Percentiles rank a stretch among this genome's conserved stretches.
Conservation (phyloP, 2,113 vertebrate genomes). For the Psittacara wagleri region DNA sequence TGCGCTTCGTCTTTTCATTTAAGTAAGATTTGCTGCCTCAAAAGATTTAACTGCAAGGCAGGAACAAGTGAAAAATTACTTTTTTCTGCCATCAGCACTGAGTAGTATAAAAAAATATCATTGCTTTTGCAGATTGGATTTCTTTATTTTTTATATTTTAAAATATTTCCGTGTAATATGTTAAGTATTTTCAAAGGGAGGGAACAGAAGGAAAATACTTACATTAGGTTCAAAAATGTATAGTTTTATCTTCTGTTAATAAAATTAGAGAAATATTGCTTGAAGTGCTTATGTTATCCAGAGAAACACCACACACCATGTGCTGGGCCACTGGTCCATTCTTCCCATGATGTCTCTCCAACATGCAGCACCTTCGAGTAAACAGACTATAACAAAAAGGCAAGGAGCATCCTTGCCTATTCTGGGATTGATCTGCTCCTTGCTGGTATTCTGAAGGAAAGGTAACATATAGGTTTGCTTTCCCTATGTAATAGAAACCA, state of each 20-base stretch:
- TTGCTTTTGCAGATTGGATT: background rate
- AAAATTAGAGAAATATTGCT: background rate
- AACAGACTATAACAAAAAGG: background rate
- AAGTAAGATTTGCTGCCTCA: background rate
- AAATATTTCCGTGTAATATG: background rate
- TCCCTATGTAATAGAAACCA: background rate
- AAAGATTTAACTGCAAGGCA: background rate
- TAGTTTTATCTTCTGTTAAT: background rate
- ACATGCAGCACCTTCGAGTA: background rate
- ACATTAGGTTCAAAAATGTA: background rate
- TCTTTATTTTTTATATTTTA: background rate
- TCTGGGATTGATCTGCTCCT: background rate
- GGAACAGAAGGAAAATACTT: background rate
- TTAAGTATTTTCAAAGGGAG: background rate
- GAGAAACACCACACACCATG: background rate
- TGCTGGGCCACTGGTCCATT: background rate
- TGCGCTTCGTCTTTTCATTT: background rate
- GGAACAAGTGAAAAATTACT: conserved; percentile 9
- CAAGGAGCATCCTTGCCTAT: background rate
- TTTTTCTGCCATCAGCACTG: background rate
- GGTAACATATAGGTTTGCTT: background rate
- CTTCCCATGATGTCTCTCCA: background rate
- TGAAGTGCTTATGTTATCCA: background rate
- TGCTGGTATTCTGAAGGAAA: background rate
- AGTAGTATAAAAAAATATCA: background rate